Evolutionary conservation across 2,113 vertebrate species (phyloP).

Genomic region (Lipotes vexillifer): DNA sequence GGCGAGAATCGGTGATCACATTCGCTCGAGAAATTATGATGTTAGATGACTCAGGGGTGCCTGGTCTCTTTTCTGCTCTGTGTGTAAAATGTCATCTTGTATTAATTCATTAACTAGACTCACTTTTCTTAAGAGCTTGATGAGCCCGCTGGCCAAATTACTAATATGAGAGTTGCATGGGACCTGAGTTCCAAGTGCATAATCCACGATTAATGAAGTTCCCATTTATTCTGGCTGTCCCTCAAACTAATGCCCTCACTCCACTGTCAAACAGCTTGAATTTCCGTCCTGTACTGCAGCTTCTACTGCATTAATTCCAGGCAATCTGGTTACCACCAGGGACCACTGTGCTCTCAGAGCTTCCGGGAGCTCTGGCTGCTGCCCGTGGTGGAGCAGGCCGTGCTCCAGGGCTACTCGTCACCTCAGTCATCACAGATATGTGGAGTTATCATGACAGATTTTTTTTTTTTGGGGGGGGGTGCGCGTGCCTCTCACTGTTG

Average conservation of each 20-base stretch:
- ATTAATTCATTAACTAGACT: slow-evolving; percentile 70
- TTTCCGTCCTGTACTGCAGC: not conserved
- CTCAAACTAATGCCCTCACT: not conserved
- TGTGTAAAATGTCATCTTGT: slow-evolving; percentile 67
- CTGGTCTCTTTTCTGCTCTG: slow-evolving; percentile 16
- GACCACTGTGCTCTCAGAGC: not conserved
- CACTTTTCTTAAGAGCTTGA: slow-evolving; percentile 69
- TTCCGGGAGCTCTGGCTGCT: accelerated
- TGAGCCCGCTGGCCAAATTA: slow-evolving; percentile 56
- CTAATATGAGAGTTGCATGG: slow-evolving; percentile 44
- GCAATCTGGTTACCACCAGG: not conserved
- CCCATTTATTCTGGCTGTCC: slow-evolving; percentile 49
- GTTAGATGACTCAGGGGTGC: slow-evolving; percentile 25
- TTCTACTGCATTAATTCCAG: not conserved
- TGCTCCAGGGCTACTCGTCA: not conserved
- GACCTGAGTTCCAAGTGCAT: slow-evolving; percentile 29
- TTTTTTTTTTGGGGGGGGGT: too few species aligned
- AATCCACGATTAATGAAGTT: slow-evolving; percentile 59
- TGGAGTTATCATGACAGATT: not conserved
- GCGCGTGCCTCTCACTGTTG: too few species aligned
- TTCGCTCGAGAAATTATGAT: slow-evolving; percentile 19
- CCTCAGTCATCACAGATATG: not conserved
- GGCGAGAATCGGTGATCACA: not conserved
- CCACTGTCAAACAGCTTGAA: not conserved
- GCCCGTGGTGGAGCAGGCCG: accelerated